Evolutionary conservation across 1,140 invertebrate species (phyloP).

Genomic region (Aricia agestis): DNA sequence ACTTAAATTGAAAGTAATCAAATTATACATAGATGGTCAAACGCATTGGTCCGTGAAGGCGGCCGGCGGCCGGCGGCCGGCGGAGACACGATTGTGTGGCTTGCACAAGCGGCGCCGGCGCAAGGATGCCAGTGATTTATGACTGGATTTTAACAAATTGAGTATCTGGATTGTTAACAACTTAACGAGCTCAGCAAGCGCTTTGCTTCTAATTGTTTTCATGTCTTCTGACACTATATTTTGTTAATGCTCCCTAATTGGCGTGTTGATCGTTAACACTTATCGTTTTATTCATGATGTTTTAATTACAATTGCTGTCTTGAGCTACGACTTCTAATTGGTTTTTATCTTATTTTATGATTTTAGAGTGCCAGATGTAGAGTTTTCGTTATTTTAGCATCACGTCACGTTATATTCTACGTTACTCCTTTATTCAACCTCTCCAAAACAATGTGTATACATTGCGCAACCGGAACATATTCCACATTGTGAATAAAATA

Average conservation of each 20-base stretch:
- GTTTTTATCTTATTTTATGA: neutral
- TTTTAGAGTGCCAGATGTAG: neutral
- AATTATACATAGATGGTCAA: conserved; percentile 21
- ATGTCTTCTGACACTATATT: neutral
- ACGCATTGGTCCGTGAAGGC: conserved; percentile 44
- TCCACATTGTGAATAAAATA: conserved; percentile 14
- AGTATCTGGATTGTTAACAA: conserved; percentile 12
- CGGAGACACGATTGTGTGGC: conserved; percentile 22
- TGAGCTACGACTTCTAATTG: neutral
- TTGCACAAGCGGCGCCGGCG: conserved; percentile 33
- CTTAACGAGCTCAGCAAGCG: conserved; percentile 1
- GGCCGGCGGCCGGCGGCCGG: conserved; percentile 35
- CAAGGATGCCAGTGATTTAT: conserved; percentile 35
- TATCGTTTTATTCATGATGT: neutral
- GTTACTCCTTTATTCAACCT: neutral
- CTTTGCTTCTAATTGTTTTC: conserved; percentile 2
- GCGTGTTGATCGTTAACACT: neutral
- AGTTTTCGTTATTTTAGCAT: neutral
- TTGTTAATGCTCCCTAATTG: neutral
- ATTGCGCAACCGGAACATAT: neutral
- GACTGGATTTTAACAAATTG: conserved; percentile 11
- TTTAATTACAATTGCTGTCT: neutral
- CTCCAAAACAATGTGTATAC: conserved; percentile 1
- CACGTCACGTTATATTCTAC: neutral
- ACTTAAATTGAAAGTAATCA: neutral